Evolutionary conservation across 2,888 invertebrate genomes (phyloP).

Genomic region (Gastracanthus pulcherrimus): DNA sequence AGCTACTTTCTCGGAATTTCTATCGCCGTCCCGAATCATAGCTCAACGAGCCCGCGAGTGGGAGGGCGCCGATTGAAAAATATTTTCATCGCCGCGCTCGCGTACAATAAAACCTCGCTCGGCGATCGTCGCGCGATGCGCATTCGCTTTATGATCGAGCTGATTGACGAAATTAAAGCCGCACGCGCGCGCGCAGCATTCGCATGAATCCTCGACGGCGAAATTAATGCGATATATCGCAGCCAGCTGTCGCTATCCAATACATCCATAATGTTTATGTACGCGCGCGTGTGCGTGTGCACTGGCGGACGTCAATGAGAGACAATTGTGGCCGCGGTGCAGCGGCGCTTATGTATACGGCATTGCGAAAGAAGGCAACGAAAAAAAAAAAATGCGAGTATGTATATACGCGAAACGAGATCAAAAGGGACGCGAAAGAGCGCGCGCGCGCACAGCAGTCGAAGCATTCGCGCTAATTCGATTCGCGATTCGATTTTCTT

Average conservation of each 20-base stretch:
- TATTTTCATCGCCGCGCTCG: neutral
- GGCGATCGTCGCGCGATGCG: neutral
- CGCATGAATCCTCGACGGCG: slow-evolving; percentile 34
- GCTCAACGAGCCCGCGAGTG: neutral
- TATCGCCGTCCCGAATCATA: no score
- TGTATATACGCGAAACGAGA: no score
- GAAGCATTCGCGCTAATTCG: no score
- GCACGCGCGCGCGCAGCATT: neutral
- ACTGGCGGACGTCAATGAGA: slow-evolving; percentile 19
- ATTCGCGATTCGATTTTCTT: no score
- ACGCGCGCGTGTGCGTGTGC: neutral
- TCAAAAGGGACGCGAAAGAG: no score
- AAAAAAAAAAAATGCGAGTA: neutral
- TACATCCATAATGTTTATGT: neutral
- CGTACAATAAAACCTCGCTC: neutral
- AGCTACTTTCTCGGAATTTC: no score
- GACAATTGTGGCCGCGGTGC: slow-evolving; percentile 40
- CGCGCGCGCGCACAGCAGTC: no score
- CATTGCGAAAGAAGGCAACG: neutral
- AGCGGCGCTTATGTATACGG: neutral
- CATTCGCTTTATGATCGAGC: slow-evolving; percentile 33
- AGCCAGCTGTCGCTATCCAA: neutral
- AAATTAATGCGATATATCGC: slow-evolving; percentile 42
- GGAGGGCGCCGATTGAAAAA: slow-evolving; percentile 11
- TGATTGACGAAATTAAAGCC: slow-evolving; percentile 49